Percentiles rank a stretch among this genome's conserved stretches.
Conservation (phyloP, 2,113 vertebrate species). For the Chascanopsetta lugubris region DNA sequence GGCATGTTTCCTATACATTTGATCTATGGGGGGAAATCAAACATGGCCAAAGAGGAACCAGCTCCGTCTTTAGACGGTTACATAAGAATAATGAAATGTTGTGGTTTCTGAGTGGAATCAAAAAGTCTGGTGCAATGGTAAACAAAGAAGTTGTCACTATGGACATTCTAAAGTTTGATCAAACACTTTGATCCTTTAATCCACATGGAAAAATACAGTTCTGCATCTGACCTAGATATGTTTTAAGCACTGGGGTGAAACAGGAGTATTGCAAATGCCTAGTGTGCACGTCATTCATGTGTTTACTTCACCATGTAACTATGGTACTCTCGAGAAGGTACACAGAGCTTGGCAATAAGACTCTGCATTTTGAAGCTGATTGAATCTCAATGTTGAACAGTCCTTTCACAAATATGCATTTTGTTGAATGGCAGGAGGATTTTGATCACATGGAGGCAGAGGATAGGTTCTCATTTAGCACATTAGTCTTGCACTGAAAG, state of each 20-base stretch:
- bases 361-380: too few relatives aligned
- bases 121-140: background rate
- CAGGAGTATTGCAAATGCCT: background rate
- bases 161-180: background rate
- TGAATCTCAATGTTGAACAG: background rate
- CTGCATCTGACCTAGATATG: background rate
- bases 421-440: background rate
- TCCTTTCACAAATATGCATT: background rate
- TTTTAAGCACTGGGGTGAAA: background rate
- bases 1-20: background rate
- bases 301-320: background rate
- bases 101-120: background rate
- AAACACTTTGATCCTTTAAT: background rate
- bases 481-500: background rate
- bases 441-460: constrained; percentile 10
- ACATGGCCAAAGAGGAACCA: background rate
- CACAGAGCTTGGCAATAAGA: too few relatives aligned
- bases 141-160: background rate
- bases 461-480: background rate
- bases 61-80: background rate
- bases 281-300: background rate
- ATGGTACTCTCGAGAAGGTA: background rate
- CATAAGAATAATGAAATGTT: background rate
- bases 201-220: background rate
- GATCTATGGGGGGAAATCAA: background rate